Percentiles rank a stretch among this genome's conserved stretches.
These are phyloP conservation scores for Dasysyrphus albostriatus DNA, from an alignment of 2,888 invertebrate species.

Conservation along the genomic window DNA sequence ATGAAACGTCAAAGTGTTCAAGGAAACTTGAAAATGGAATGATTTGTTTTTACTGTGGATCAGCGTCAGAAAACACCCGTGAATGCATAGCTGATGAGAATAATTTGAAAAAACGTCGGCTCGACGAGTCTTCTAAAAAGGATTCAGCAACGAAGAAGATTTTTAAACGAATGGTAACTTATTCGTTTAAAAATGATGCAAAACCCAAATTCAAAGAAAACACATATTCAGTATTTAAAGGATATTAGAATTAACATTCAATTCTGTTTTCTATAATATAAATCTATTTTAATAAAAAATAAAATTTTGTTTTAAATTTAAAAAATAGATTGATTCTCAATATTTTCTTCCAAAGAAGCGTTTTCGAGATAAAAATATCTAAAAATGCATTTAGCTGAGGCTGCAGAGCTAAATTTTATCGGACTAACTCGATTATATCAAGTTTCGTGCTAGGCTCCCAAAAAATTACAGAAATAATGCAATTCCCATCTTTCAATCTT, in stretches of 20 bases:
- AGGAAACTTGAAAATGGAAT: slow-evolving; percentile 76
- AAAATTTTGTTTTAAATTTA: background rate
- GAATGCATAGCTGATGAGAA: slow-evolving; percentile 78
- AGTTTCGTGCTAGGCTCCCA: too few species aligned
- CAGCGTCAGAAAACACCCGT: slow-evolving; percentile 75
- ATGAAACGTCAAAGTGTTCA: slow-evolving; percentile 77
- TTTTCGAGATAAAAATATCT: too few species aligned
- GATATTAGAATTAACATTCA: slow-evolving; percentile 20
- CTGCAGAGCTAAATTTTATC: too few species aligned
- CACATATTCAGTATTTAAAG: slow-evolving; percentile 38
- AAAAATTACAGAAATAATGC: too few species aligned
- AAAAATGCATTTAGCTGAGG: too few species aligned
- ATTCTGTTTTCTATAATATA: background rate
- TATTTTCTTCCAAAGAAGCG: too few species aligned
- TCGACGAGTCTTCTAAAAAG: slow-evolving; percentile 66
- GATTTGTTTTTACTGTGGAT: slow-evolving; percentile 80
- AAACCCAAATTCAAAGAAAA: slow-evolving; percentile 40
- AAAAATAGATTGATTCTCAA: too few species aligned
- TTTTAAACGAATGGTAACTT: slow-evolving; percentile 80
- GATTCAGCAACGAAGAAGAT: slow-evolving; percentile 77
- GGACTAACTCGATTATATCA: too few species aligned
- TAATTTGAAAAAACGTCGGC: slow-evolving; percentile 50
- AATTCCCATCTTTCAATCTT: too few species aligned
- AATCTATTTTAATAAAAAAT: background rate
- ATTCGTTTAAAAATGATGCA: slow-evolving; percentile 75